phyloP scores from a whole-genome alignment of 2,888 invertebrate genomes.

The Spialia ferax region DNA sequence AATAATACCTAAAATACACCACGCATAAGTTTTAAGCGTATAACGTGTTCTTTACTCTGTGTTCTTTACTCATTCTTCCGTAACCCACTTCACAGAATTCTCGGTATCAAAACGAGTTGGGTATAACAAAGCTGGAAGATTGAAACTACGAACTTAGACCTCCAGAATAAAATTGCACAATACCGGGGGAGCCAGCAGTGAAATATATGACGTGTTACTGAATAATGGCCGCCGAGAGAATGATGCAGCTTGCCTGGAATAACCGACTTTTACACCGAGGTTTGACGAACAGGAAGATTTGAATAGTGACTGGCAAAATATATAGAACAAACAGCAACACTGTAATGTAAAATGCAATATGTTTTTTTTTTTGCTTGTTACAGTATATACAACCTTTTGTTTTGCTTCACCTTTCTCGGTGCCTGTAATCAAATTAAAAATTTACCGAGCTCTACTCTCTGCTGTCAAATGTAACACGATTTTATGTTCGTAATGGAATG shows the following conservation, averaged over 20 bases:
- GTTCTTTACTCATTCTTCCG: not conserved
- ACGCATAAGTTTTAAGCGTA: too few relatives aligned
- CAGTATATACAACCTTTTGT: not conserved
- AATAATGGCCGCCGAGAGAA: conserved; percentile 30
- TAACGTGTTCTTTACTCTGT: too few relatives aligned
- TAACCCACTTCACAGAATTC: not conserved
- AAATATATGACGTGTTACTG: conserved; percentile 27
- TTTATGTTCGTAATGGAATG: too few relatives aligned
- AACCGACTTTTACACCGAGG: not conserved
- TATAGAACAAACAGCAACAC: not conserved
- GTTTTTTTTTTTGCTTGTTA: too few relatives aligned
- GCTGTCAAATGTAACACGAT: too few relatives aligned
- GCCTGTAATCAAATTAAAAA: too few relatives aligned
- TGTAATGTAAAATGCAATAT: too few relatives aligned
- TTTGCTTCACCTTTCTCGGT: not conserved
- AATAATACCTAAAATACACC: too few relatives aligned
- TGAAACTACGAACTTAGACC: conserved; percentile 25
- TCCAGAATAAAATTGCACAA: conserved; percentile 32
- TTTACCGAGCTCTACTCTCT: too few relatives aligned
- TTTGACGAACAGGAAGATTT: conserved; percentile 4
- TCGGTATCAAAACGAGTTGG: not conserved
- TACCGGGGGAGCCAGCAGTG: conserved; percentile 11
- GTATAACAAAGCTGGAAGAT: conserved; percentile 26
- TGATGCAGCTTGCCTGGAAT: conserved; percentile 14
- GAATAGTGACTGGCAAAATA: not conserved